Evolutionary conservation across 2,797 vertebrate genomes (phyloP), one percentile per base, ranked within the genome.

Genomic region (Numenius phaeopus): DNA sequence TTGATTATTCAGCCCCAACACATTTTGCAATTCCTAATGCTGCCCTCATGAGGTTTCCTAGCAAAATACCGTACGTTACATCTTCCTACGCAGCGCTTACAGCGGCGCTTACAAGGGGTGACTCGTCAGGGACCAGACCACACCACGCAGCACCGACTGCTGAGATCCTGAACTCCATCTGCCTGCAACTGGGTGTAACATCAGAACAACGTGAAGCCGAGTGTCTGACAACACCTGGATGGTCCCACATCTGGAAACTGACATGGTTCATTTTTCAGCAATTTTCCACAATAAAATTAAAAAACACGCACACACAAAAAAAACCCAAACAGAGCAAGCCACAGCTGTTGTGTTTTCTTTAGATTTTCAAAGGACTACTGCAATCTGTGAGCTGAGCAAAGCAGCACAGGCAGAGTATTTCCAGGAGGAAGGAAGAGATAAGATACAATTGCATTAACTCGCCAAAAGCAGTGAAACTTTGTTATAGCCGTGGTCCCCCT

Each of bases 11-110:
- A 75, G 62, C 30, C 21, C 21, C 16, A 22, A 37, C 9, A 9
- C 22, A 29, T n/a, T 66, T 52, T 77, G 39, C 49, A 71, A 44
- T 64, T 96, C 80, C 21, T 84, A 90, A 92, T 7, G 34, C 93
- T 87, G 96, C 91, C 95, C 96, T 90, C 95, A 1, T 42, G 95
- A 90, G 95, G 98, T 85, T 91, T 92, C 83, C 91, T 77, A 64
- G 90, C 19, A 40, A 21, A 86, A 76, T 1, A 18, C 4, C 8
- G 0, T 8, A 10, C 0, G 0, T 26, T 37, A 8, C 30, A 34
- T 14, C 22, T 62, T 24, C 59, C 3, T 1, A 2, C 1, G 1
- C 29, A 57, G 62, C 0, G 7, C 15, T 44, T 17, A 14, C 24
- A 70, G 89, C 21, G 11, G 2, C 22, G 40, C 44, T 61, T n/a